Percentiles rank a stretch among this genome's conserved stretches.
phyloP scores from a whole-genome alignment of 2,888 invertebrate genomes.

The Andricus quercusramuli region DNA sequence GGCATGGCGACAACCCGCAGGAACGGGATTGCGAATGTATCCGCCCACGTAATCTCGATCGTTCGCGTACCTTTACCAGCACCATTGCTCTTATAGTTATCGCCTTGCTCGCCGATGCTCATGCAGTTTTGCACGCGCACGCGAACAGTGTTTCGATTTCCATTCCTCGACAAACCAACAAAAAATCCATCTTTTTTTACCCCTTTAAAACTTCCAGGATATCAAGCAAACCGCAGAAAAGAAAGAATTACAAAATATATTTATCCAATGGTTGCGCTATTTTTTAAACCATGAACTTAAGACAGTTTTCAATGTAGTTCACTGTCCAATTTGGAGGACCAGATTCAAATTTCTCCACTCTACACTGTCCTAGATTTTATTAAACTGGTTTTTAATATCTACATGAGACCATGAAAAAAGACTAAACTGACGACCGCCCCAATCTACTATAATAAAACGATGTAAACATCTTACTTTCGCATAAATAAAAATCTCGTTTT shows the following conservation, averaged over 20 bases:
- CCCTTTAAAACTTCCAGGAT: neutral
- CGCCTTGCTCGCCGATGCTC: slow-evolving; percentile 28
- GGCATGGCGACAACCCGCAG: slow-evolving; percentile 60
- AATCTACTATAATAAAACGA: neutral
- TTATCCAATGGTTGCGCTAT: neutral
- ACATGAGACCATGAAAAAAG: neutral
- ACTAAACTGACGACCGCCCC: neutral
- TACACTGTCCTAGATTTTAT: no score
- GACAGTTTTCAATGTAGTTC: no score
- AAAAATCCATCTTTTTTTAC: neutral
- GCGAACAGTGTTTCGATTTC: slow-evolving; percentile 17
- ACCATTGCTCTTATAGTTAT: slow-evolving; percentile 40
- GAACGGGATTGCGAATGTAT: slow-evolving; percentile 58
- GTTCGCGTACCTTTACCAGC: slow-evolving; percentile 71
- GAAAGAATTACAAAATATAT: neutral
- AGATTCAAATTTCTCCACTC: no score
- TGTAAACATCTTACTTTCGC: slow-evolving; percentile 9
- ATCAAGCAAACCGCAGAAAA: neutral
- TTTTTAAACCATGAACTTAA: no score
- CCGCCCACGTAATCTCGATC: slow-evolving; percentile 76
- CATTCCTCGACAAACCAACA: slow-evolving; percentile 3
- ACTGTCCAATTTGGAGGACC: no score
- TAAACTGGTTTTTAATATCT: neutral
- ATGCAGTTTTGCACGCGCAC: slow-evolving; percentile 24
- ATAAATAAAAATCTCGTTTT: slow-evolving; percentile 4